These are phyloP conservation scores for Drosophila limbata DNA, from an alignment of 2,888 invertebrate species.

Conservation along the genomic window DNA sequence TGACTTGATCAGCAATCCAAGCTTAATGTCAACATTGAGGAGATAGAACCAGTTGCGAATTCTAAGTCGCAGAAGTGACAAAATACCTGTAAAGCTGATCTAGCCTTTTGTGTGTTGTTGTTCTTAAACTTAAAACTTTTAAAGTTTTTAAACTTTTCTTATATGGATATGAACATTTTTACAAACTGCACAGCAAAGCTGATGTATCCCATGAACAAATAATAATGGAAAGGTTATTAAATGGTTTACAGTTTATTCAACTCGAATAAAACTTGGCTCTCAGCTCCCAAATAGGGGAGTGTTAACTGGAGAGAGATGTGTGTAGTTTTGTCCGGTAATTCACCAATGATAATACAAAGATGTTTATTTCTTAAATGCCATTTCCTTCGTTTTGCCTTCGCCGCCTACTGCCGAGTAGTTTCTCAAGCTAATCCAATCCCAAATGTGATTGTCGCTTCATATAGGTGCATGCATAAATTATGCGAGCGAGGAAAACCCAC, in stretches of 20 bases:
- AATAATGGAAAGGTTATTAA: neutral
- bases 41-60: too few relatives aligned
- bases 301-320: neutral
- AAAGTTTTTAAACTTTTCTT: too few relatives aligned
- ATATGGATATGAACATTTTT: too few relatives aligned
- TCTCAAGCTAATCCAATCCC: neutral
- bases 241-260: constrained; percentile 65
- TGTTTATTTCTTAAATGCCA: neutral
- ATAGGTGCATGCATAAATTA: constrained; percentile 39
- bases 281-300: neutral
- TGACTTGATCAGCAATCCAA: too few relatives aligned
- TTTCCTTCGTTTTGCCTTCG: neutral
- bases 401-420: neutral
- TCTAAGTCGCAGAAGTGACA: too few relatives aligned
- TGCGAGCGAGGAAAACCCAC: constrained; percentile 44
- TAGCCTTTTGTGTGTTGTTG: too few relatives aligned
- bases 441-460: neutral
- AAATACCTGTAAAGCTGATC: too few relatives aligned
- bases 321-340: constrained; percentile 4
- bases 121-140: too few relatives aligned
- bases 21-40: too few relatives aligned
- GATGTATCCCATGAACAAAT: neutral
- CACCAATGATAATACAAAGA: neutral
- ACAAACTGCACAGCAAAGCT: constrained; percentile 4
- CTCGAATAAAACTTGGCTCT: constrained; percentile 32